These are phyloP conservation scores for Anodontia alba DNA, from an alignment of 2,888 invertebrate genomes.

Conservation along the genomic window DNA sequence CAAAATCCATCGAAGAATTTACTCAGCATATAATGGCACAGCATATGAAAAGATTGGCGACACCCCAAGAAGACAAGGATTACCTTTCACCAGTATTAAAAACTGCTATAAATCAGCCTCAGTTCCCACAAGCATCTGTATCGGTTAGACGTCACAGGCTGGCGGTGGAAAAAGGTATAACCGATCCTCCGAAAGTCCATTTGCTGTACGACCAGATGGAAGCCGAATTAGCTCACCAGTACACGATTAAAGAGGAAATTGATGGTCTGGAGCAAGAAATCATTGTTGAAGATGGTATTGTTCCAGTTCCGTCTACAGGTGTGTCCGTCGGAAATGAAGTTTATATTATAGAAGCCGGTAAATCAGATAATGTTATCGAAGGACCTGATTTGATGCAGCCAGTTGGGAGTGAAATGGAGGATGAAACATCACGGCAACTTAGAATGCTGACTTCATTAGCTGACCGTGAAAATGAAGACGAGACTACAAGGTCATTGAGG, in stretches of 20 bases:
- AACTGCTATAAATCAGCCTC: slow-evolving; percentile 43
- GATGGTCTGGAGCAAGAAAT: background rate
- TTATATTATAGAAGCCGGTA: slow-evolving; percentile 1
- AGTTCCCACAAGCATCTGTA: slow-evolving; percentile 55
- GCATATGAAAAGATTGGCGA: slow-evolving; percentile 46
- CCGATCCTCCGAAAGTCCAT: background rate
- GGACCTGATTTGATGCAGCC: background rate
- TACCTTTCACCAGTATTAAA: slow-evolving; percentile 40
- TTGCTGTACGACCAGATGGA: background rate
- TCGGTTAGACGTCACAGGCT: slow-evolving; percentile 38
- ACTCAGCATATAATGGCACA: slow-evolving; percentile 43
- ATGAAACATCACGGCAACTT: background rate
- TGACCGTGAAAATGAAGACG: slow-evolving; percentile 3
- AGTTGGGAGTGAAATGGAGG: slow-evolving; percentile 34
- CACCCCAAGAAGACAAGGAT: slow-evolving; percentile 29
- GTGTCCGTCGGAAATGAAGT: background rate
- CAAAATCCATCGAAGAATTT: slow-evolving; percentile 43
- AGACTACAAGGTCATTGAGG: background rate
- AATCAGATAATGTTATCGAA: background rate
- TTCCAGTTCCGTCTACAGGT: background rate
- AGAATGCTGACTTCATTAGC: background rate
- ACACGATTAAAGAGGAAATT: background rate
- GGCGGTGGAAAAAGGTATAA: background rate
- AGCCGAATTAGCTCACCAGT: slow-evolving; percentile 4
- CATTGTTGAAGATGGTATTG: slow-evolving; percentile 4